Evolutionary conservation across 1,140 invertebrate species (phyloP).

Genomic region (Holcopasites calliopsidis): DNA sequence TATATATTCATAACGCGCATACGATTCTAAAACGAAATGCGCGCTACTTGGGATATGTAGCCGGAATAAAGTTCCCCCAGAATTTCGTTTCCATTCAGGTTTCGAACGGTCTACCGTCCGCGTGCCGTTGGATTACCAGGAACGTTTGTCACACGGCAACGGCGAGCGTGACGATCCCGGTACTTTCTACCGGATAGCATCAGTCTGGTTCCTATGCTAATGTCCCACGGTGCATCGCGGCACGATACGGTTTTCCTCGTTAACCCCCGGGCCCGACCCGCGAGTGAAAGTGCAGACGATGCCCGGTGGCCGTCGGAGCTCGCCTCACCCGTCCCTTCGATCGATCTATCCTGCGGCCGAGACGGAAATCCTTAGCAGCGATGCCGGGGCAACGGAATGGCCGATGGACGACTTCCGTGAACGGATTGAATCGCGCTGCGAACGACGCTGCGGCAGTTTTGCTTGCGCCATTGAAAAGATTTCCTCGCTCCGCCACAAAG

Average conservation of each 20-base stretch:
- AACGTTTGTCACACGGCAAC: background rate
- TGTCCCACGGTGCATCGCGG: constrained; percentile 46
- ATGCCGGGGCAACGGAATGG: constrained; percentile 4
- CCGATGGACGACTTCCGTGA: constrained; percentile 18
- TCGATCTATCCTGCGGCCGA: constrained; percentile 37
- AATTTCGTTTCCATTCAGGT: too few relatives aligned
- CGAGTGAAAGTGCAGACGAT: constrained; percentile 56
- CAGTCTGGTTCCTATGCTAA: constrained; percentile 48
- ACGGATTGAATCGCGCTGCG: background rate
- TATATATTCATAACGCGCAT: too few relatives aligned
- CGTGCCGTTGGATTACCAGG: background rate
- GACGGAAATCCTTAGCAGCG: constrained; percentile 45
- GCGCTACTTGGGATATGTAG: too few relatives aligned
- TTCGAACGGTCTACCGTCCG: too few relatives aligned
- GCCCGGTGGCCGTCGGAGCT: background rate
- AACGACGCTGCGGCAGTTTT: background rate
- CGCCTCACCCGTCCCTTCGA: background rate
- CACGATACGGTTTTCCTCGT: constrained; percentile 60
- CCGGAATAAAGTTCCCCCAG: too few relatives aligned
- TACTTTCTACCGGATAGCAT: constrained; percentile 35
- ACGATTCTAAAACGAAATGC: too few relatives aligned
- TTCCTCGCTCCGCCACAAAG: too few relatives aligned
- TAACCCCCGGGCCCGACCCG: constrained; percentile 44
- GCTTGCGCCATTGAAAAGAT: constrained; percentile 1
- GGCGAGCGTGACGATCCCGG: constrained; percentile 23